Evolutionary conservation across 2,888 invertebrate genomes (phyloP).

Genomic region (Iselma pallidipennis): DNA sequence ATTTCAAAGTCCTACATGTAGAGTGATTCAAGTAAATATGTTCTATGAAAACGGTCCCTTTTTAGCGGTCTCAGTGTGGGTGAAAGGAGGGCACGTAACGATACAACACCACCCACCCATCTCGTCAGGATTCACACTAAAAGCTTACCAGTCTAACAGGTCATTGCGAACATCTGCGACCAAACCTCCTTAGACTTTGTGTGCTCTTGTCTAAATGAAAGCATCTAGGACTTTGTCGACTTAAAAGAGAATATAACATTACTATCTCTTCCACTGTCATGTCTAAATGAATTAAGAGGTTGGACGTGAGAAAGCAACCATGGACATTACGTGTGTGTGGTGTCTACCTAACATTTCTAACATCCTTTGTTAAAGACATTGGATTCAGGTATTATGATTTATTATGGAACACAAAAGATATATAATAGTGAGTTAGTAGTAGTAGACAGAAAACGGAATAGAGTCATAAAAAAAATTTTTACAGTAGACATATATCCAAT

Average conservation of each 20-base stretch:
- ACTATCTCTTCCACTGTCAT: slow-evolving; percentile 1
- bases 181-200: not conserved
- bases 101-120: not conserved
- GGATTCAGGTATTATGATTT: not conserved
- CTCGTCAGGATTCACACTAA: not conserved
- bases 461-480: not conserved
- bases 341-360: no score
- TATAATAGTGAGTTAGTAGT: no score
- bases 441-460: not conserved
- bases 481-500: not conserved
- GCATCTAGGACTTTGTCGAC: not conserved
- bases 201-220: slow-evolving; percentile 2
- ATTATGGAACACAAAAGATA: no score
- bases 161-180: slow-evolving; percentile 21
- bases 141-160: slow-evolving; percentile 4
- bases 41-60: not conserved
- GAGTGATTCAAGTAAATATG: not conserved
- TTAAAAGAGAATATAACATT: slow-evolving; percentile 6
- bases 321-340: slow-evolving; percentile 10
- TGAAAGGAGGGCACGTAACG: slow-evolving; percentile 8
- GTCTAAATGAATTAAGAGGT: slow-evolving; percentile 18
- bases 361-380: not conserved
- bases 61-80: slow-evolving; percentile 4
- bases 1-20: not conserved
- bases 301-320: slow-evolving; percentile 10